phyloP scores from a whole-genome alignment of 2,888 invertebrate genomes.

The Chaetoderma sp. region DNA sequence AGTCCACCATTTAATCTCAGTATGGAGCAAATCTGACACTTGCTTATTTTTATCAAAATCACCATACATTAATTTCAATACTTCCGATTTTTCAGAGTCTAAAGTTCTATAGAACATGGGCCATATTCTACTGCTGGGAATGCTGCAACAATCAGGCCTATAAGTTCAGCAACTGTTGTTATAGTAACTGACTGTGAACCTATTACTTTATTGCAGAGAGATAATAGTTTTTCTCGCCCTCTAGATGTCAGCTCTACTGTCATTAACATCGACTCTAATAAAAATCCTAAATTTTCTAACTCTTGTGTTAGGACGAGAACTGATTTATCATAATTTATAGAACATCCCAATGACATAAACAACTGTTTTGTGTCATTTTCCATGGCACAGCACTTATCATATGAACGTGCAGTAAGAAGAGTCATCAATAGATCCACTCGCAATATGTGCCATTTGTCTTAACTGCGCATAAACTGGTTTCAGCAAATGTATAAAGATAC shows the following conservation, averaged over 20 bases:
- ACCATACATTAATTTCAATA: constrained; percentile 19
- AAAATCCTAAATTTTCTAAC: too few species aligned
- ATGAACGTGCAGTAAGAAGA: constrained; percentile 6
- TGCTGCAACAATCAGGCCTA: constrained; percentile 28
- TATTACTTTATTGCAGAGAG: too few species aligned
- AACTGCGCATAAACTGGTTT: not conserved
- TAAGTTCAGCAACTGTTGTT: constrained; percentile 20
- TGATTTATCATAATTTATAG: constrained; percentile 26
- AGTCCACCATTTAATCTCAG: too few species aligned
- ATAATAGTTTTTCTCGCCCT: too few species aligned
- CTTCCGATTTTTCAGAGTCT: too few species aligned
- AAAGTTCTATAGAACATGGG: constrained; percentile 29
- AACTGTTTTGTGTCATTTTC: constrained; percentile 8
- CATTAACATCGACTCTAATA: too few species aligned
- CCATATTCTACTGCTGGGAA: too few species aligned
- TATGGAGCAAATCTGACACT: not conserved
- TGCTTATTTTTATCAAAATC: constrained; percentile 22
- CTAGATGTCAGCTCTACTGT: too few species aligned
- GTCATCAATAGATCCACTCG: constrained; percentile 24
- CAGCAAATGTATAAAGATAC: too few species aligned
- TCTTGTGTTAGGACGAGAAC: too few species aligned
- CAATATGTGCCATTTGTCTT: not conserved
- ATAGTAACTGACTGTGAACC: constrained; percentile 14
- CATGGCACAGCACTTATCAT: constrained; percentile 9
- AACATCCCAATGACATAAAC: constrained; percentile 17